Evolutionary conservation across 2,888 invertebrate species (phyloP).

Genomic region (Alviniconcha strummeri): DNA sequence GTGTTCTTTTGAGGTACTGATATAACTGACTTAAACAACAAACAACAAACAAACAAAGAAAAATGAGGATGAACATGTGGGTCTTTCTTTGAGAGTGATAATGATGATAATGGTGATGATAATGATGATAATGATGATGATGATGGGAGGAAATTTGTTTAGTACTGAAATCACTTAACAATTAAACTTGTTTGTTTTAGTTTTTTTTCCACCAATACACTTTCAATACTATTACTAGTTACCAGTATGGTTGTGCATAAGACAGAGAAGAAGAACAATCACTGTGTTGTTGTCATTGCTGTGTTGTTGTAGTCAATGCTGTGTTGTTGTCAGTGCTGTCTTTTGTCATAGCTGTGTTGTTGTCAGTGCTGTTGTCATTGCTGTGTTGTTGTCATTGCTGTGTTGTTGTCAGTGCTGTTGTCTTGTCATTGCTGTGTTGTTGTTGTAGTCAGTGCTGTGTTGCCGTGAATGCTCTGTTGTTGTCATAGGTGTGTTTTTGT

Average conservation of each 20-base stretch:
- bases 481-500: neutral
- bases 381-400: neutral
- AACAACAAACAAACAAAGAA: no score
- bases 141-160: neutral
- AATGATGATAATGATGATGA: neutral
- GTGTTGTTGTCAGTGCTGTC: neutral
- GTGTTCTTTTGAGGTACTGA: no score
- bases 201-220: no score
- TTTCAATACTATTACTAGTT: no score
- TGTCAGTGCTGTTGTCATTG: neutral
- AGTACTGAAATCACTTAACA: no score
- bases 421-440: neutral
- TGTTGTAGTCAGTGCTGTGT: neutral
- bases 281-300: neutral
- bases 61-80: no score
- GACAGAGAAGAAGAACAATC: neutral
- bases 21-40: no score
- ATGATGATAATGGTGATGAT: neutral
- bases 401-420: neutral
- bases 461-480: neutral
- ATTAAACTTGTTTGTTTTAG: no score
- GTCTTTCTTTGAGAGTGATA: neutral
- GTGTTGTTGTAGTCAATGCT: neutral
- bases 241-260: no score
- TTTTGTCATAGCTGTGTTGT: neutral